A percentile compares a stretch with the other conserved stretches of the same genome.
These are phyloP conservation scores for Brachypteracias leptosomus DNA, from an alignment of 2,113 vertebrate genomes.

Conservation along the genomic window DNA sequence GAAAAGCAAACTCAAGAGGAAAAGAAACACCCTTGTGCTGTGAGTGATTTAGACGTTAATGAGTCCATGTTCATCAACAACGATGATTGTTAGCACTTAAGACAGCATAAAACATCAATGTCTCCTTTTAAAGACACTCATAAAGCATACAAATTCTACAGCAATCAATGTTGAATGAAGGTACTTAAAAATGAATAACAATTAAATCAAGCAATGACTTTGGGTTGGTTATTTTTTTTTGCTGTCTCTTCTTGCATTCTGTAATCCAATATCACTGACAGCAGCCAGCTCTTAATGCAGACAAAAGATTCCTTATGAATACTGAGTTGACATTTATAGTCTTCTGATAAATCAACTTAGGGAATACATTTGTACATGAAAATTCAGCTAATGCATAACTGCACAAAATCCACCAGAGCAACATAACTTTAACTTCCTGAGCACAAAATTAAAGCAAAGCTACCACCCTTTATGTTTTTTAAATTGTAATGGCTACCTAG, in stretches of 20 bases:
- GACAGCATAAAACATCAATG: neutral
- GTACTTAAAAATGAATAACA: conserved; percentile 48
- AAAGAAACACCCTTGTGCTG: neutral
- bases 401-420: neutral
- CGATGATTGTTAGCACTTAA: conserved; percentile 37
- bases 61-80: conserved; percentile 2
- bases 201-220: conserved; percentile 36
- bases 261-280: conserved; percentile 1
- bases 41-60: conserved; percentile 30
- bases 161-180: conserved; percentile 37
- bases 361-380: conserved; percentile 11
- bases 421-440: neutral
- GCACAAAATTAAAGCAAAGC: neutral
- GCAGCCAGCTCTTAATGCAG: neutral
- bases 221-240: neutral
- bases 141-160: conserved; percentile 25
- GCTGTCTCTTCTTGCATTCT: neutral
- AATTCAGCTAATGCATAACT: neutral
- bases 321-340: conserved; percentile 48
- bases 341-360: conserved; percentile 3
- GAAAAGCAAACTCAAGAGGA: neutral
- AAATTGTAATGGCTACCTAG: neutral
- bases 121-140: conserved; percentile 32
- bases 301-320: conserved; percentile 19
- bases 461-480: neutral